Percentiles rank a stretch among this genome's conserved stretches.
phyloP scores from a whole-genome alignment of 1,140 invertebrate species.

The Adelges cooleyi region DNA sequence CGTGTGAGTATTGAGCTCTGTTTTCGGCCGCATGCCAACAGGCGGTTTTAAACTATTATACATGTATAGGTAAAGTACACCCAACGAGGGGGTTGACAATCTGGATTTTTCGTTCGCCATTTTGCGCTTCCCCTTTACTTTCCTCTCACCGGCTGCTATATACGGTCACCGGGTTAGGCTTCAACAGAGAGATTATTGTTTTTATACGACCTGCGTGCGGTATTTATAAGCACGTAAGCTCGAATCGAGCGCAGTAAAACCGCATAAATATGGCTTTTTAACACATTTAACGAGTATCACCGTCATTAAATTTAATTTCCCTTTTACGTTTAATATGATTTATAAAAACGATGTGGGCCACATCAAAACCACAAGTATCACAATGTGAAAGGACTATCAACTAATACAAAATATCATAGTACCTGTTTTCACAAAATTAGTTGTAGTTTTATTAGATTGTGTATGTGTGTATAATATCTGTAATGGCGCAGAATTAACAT shows the following conservation, averaged over 20 bases:
- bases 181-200: conserved; percentile 27
- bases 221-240: neutral
- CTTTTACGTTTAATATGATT: too few species aligned
- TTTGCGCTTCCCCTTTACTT: neutral
- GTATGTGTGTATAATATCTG: too few species aligned
- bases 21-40: neutral
- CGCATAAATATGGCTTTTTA: conserved; percentile 18
- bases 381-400: too few species aligned
- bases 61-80: neutral
- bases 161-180: conserved; percentile 9
- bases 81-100: neutral
- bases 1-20: neutral
- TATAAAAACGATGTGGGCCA: too few species aligned
- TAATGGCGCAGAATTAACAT: too few species aligned
- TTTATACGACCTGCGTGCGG: conserved; percentile 9
- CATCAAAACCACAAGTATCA: too few species aligned
- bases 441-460: too few species aligned
- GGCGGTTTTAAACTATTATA: neutral
- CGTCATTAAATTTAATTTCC: too few species aligned
- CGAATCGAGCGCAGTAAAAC: neutral
- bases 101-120: conserved; percentile 12
- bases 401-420: too few species aligned
- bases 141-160: neutral
- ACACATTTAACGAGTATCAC: conserved; percentile 15
- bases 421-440: too few species aligned